phyloP scores from a whole-genome alignment of 2,113 vertebrate species.

The Pomatostomus ruficeps region DNA sequence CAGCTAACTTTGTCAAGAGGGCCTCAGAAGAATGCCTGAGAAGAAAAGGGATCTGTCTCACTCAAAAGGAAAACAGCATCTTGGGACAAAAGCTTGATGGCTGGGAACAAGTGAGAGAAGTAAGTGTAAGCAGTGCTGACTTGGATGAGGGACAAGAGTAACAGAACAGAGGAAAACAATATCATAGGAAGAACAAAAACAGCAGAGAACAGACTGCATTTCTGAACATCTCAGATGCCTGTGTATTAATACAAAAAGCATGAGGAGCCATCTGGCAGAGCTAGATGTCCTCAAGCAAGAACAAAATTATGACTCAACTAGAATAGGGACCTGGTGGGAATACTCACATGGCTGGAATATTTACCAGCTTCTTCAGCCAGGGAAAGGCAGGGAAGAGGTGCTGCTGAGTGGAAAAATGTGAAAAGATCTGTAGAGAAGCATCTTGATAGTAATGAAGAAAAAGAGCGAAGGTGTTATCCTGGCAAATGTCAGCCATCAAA shows the following conservation, averaged over 20 bases:
- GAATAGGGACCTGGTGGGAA: background rate
- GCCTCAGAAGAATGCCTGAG: background rate
- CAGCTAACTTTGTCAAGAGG: background rate
- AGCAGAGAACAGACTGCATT: background rate
- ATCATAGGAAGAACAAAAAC: background rate
- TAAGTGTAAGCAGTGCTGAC: background rate
- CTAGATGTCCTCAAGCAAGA: background rate
- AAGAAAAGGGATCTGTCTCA: background rate
- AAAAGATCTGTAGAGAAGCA: background rate
- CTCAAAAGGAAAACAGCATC: background rate
- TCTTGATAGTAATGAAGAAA: background rate
- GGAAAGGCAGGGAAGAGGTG: background rate
- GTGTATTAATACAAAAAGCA: background rate
- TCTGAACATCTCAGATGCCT: background rate
- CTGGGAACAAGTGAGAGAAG: background rate
- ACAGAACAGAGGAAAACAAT: background rate
- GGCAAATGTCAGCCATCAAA: background rate
- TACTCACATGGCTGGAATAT: background rate
- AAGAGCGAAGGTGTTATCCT: background rate
- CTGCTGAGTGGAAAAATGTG: background rate
- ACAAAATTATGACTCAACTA: conserved; percentile 13
- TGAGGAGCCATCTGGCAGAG: background rate
- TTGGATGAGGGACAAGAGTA: conserved; percentile 19
- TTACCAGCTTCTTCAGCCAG: background rate
- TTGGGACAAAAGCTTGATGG: background rate